Conservation (phyloP, 2,888 invertebrate genomes). For the Adelphocoris suturalis region DNA sequence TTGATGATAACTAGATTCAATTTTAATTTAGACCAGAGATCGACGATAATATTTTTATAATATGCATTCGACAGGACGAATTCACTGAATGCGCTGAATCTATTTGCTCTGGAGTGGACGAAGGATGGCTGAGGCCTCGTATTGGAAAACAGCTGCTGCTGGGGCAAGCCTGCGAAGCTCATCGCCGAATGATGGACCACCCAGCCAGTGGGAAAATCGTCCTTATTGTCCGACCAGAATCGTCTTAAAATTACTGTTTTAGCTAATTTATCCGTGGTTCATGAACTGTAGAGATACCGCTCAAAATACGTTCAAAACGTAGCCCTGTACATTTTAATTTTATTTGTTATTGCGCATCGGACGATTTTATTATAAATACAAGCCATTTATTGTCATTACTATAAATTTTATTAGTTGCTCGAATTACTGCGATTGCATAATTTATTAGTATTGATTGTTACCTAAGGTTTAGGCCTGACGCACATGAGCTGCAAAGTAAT, state of each 20-base stretch:
- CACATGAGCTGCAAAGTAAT: too few species aligned
- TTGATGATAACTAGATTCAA: background rate
- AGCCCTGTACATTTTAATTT: background rate
- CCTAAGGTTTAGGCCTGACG: too few species aligned
- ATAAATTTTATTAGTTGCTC: background rate
- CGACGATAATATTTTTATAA: background rate
- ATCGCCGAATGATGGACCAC: slow-evolving; percentile 74
- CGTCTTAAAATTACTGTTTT: background rate
- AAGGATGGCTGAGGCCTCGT: slow-evolving; percentile 79
- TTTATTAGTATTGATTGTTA: too few species aligned
- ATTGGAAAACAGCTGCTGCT: slow-evolving; percentile 79
- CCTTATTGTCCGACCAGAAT: slow-evolving; percentile 26
- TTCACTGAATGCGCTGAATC: slow-evolving; percentile 78
- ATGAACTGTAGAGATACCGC: background rate
- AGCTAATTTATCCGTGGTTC: background rate
- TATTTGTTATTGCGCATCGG: background rate
- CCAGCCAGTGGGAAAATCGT: slow-evolving; percentile 66
- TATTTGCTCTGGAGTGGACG: slow-evolving; percentile 78
- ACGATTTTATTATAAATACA: slow-evolving; percentile 9
- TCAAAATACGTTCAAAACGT: background rate
- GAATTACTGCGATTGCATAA: too few species aligned
- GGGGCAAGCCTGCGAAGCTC: slow-evolving; percentile 78
- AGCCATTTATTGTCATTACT: background rate
- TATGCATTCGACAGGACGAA: slow-evolving; percentile 77
- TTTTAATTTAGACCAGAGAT: too few species aligned